A percentile compares a stretch with the other conserved stretches of the same genome.
Evolutionary conservation across 2,888 invertebrate genomes (phyloP).

Genomic region (Lochmaea crataegi): DNA sequence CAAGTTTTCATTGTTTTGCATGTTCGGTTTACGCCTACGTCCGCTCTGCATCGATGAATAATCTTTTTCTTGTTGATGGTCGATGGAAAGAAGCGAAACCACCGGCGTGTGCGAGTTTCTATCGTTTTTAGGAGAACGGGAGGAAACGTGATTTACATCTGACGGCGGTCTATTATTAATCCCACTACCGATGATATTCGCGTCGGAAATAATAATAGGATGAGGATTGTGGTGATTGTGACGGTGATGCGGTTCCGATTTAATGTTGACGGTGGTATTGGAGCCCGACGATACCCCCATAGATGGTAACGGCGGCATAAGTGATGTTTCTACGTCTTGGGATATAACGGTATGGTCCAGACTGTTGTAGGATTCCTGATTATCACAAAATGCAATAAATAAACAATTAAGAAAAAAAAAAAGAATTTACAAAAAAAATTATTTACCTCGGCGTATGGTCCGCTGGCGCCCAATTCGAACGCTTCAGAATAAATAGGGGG

Average conservation of each 20-base stretch:
- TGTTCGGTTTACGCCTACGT: conserved; percentile 53
- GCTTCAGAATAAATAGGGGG: conserved; percentile 53
- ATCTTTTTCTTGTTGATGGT: conserved; percentile 63
- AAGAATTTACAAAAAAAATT: neutral
- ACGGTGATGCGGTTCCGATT: conserved; percentile 2
- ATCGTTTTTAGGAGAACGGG: conserved; percentile 23
- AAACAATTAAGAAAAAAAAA: neutral
- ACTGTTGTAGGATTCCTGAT: conserved; percentile 41
- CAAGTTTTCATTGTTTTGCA: conserved; percentile 20
- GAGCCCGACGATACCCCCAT: conserved; percentile 14
- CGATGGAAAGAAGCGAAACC: conserved; percentile 61
- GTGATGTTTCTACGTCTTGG: conserved; percentile 59
- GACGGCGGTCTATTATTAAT: conserved; percentile 22
- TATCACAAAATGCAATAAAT: conserved; percentile 22
- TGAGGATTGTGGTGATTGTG: neutral
- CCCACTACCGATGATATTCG: conserved; percentile 17
- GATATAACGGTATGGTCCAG: conserved; percentile 34
- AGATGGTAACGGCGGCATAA: conserved; percentile 18
- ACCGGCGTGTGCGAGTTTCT: conserved; percentile 61
- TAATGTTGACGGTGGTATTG: conserved; percentile 29
- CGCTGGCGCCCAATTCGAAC: conserved; percentile 56
- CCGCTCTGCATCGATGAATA: conserved; percentile 63
- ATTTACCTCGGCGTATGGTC: conserved; percentile 58
- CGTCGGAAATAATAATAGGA: conserved; percentile 20
- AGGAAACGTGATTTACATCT: neutral